Base-by-base conservation (phyloP, 2,797 vertebrate species). In the Eulemur mongoz region DNA sequence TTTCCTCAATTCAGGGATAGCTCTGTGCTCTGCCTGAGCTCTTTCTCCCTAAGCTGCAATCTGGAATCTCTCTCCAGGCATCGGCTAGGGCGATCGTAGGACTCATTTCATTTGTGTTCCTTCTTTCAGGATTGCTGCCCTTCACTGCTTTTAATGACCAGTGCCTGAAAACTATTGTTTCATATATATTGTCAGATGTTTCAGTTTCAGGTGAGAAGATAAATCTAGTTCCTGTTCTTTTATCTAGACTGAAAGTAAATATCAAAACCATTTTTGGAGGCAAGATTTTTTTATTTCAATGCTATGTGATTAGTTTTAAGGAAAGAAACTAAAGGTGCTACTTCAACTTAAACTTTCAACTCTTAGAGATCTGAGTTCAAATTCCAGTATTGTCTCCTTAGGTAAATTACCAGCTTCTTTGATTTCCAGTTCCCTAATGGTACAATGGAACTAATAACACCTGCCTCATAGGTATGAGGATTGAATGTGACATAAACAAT, bases 211-310 rank as follows among this genome's bases (percentile, higher is more conserved):
- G 10, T 83, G 14, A 83, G 35, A 72, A 86, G 15, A 9, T 63
- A 75, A 79, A 70, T 87, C 57, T 32, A 69, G 23, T 89, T 90
- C 20, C 13, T 72, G 1, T 89, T 87, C 61, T 78, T 59, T 40
- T 50, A 59, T 70, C 15, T 86, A 59, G 81, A 72, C 63, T 96
- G 35, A 57, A 95, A 97, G 20, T 59, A 91, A 89, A 65, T 4
- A 54, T 69, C 79, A 92, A 79, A 92, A 69, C 6, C 15, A 78
- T 43, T 92, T 76, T 81, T 67, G 23, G 32, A 88, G 45, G 30
- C 59, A 94, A n/a, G 13, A 20, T 27, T 70, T 89, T 40, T 96
- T 93, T 95, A 92, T 94, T 93, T 89, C 70, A 83, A n/a, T 76
- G 35, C 43, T 73, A 18, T 23, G 61, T 5, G 20, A 95, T 57